Percentiles rank a stretch among this genome's conserved stretches.
phyloP scores from a whole-genome alignment of 2,113 vertebrate species.

The Crotalus viridis region DNA sequence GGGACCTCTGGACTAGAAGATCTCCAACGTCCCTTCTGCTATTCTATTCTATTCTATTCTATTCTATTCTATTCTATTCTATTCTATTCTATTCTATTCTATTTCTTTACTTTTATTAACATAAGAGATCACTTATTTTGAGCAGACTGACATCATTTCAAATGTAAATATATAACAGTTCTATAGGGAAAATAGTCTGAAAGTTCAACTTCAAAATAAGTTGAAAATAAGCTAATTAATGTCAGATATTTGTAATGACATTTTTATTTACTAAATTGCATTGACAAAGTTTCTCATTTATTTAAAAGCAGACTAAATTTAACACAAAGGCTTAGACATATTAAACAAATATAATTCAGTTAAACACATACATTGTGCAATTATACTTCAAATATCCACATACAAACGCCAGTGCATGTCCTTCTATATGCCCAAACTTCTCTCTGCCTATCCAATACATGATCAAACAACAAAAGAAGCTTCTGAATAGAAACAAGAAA shows the following conservation, averaged over 20 bases:
- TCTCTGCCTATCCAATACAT: background rate
- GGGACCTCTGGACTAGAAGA: too few relatives aligned
- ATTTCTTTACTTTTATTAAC: constrained; percentile 40
- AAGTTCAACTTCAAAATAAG: constrained; percentile 46
- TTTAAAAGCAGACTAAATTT: constrained; percentile 55
- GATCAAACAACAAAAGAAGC: background rate
- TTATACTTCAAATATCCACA: background rate
- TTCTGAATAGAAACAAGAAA: too few relatives aligned
- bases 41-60: too few relatives aligned
- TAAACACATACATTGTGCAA: constrained; percentile 14
- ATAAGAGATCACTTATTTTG: constrained; percentile 46
- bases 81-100: too few relatives aligned
- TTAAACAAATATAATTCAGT: constrained; percentile 19
- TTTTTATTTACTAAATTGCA: constrained; percentile 56
- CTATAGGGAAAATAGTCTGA: background rate
- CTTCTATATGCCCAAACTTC: background rate
- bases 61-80: too few relatives aligned
- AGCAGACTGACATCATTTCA: constrained; percentile 49
- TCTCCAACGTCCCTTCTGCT: too few relatives aligned
- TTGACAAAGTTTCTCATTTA: constrained; percentile 53
- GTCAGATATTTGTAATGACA: constrained; percentile 48
- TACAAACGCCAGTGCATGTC: too few relatives aligned
- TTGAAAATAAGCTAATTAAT: constrained; percentile 58
- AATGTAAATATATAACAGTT: constrained; percentile 46
- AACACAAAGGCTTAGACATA: constrained; percentile 44